Evolutionary conservation across 2,113 vertebrate genomes (phyloP).

Genomic region (Bufo bufo): DNA sequence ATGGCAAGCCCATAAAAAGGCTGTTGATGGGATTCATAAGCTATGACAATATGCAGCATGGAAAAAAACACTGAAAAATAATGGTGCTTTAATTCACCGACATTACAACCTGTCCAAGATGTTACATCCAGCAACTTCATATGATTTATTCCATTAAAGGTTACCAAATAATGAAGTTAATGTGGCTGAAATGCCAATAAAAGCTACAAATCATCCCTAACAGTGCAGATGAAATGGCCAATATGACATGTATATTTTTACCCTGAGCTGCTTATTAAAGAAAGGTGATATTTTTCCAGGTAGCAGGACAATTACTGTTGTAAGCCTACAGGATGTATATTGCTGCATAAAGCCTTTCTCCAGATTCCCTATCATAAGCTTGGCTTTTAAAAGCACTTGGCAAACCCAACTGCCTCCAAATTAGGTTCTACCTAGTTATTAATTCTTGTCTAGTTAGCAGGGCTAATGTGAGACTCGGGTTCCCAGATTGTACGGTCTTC

Average conservation of each 20-base stretch:
- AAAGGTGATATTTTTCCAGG: slow-evolving; percentile 22
- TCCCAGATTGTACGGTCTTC: background rate
- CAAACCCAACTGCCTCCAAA: slow-evolving; percentile 36
- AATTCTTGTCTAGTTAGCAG: slow-evolving; percentile 51
- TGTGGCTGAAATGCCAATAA: background rate
- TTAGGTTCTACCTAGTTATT: slow-evolving; percentile 40
- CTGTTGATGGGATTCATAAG: slow-evolving; percentile 45
- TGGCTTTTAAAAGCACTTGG: slow-evolving; percentile 42
- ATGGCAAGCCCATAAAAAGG: slow-evolving; percentile 45
- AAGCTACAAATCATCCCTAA: slow-evolving; percentile 43
- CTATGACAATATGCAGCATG: slow-evolving; percentile 45
- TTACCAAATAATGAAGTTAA: slow-evolving; percentile 56
- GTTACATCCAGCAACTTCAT: slow-evolving; percentile 42
- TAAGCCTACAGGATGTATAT: slow-evolving; percentile 39
- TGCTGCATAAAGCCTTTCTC: slow-evolving; percentile 32
- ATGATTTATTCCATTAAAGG: slow-evolving; percentile 57
- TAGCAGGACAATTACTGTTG: slow-evolving; percentile 40
- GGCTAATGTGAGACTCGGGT: slow-evolving; percentile 22
- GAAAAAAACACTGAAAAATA: slow-evolving; percentile 49
- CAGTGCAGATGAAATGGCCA: slow-evolving; percentile 15
- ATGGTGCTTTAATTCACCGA: slow-evolving; percentile 54
- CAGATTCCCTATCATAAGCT: slow-evolving; percentile 21
- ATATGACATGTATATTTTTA: slow-evolving; percentile 51
- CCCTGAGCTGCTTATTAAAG: slow-evolving; percentile 45
- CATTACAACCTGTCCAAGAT: slow-evolving; percentile 53